Evolutionary conservation across 2,113 vertebrate genomes (phyloP).

Genomic region (Nesospiza acunhae): DNA sequence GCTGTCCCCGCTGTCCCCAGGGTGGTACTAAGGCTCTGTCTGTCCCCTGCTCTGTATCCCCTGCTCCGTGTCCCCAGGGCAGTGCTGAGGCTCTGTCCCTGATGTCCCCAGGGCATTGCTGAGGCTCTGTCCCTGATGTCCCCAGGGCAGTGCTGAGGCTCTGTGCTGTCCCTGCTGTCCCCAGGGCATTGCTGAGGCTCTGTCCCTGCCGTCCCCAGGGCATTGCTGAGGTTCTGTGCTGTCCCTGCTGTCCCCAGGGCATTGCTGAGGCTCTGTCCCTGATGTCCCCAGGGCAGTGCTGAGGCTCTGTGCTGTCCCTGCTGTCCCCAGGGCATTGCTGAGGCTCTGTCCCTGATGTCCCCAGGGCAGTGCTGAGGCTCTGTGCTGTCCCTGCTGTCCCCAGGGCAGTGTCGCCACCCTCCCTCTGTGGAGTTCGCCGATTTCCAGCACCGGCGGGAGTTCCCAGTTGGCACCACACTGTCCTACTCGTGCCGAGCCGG

Average conservation of each 20-base stretch:
- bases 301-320: neutral
- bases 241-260: no score
- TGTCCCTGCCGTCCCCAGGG: no score
- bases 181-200: neutral
- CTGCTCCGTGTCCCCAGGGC: no score
- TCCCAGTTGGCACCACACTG: neutral
- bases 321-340: neutral
- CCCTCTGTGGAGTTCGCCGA: neutral
- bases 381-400: neutral
- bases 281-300: no score
- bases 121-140: neutral
- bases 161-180: no score
- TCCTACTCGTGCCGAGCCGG: neutral
- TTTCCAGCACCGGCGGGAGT: fast-evolving
- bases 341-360: neutral
- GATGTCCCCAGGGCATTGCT: no score
- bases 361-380: no score
- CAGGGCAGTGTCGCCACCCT: constrained; percentile 31
- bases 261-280: neutral
- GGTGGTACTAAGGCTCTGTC: neutral
- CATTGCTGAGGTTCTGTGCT: neutral
- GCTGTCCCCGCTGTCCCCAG: neutral
- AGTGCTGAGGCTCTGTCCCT: neutral
- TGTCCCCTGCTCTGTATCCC: no score
- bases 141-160: neutral